Evolutionary conservation across 2,797 vertebrate species (phyloP).

Genomic region (Dendrocincla tyrannina): DNA sequence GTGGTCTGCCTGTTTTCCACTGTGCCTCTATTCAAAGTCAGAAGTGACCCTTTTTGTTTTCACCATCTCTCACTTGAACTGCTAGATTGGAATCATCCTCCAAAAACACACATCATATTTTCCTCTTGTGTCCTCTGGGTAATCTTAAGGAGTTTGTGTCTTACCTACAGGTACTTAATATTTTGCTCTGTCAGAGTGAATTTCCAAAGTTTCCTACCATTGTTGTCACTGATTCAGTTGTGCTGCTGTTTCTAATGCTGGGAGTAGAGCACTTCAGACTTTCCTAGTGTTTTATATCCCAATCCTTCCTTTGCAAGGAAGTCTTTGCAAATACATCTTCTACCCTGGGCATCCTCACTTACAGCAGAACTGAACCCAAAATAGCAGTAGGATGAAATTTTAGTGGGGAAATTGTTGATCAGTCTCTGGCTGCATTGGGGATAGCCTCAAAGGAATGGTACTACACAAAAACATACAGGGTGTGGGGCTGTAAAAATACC

Average conservation of each 20-base stretch:
- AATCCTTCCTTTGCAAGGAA: neutral
- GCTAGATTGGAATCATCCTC: neutral
- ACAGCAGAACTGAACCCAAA: neutral
- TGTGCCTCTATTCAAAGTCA: neutral
- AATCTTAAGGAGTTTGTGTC: neutral
- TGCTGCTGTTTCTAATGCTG: neutral
- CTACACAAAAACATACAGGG: neutral
- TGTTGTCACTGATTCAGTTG: neutral
- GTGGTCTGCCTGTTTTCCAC: neutral
- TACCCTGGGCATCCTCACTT: neutral
- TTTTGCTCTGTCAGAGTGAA: neutral
- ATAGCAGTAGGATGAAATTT: conserved; percentile 13
- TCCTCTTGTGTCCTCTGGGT: neutral
- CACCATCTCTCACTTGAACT: neutral
- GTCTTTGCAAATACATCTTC: neutral
- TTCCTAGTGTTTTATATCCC: neutral
- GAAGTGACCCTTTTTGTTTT: neutral
- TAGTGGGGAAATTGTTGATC: neutral
- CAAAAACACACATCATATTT: neutral
- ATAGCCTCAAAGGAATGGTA: neutral
- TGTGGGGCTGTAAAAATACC: conserved; percentile 16
- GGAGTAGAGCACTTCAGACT: neutral
- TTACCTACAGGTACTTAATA: neutral
- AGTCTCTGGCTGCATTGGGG: neutral
- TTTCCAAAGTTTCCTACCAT: neutral